phyloP scores from a whole-genome alignment of 2,113 vertebrate genomes.

The Pelecanus crispus region DNA sequence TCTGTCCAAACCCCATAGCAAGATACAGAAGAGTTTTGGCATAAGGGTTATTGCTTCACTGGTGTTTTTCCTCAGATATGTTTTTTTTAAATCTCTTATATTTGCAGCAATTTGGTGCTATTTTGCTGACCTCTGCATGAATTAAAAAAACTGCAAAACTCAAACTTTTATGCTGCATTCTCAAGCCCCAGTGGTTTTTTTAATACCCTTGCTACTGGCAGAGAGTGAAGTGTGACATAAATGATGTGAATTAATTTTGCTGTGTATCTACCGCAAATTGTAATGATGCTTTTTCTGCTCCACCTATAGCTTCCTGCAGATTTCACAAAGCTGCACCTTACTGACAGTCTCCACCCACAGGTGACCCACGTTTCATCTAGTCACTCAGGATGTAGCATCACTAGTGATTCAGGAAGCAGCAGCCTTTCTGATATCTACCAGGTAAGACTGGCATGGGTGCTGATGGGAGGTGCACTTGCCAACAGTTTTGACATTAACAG shows the following conservation, averaged over 20 bases:
- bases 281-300: conserved; percentile 64
- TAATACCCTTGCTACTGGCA: neutral
- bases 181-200: neutral
- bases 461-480: neutral
- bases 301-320: conserved; percentile 92
- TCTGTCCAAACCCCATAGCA: neutral
- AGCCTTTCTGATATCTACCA: conserved; percentile 99
- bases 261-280: conserved; percentile 29
- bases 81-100: neutral
- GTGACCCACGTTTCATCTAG: conserved; percentile 97
- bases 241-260: neutral
- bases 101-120: neutral
- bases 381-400: conserved; percentile 99
- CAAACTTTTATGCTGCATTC: neutral
- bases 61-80: neutral
- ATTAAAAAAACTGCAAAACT: neutral
- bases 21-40: neutral
- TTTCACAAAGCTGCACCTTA: conserved; percentile 97
- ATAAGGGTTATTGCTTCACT: neutral
- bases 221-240: neutral
- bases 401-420: conserved; percentile 99
- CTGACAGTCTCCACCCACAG: conserved; percentile 98
- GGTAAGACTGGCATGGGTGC: conserved; percentile 75
- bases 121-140: neutral
- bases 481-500: neutral